Base-by-base conservation (phyloP, 2,888 invertebrate genomes). In the Ochropacha duplaris region DNA sequence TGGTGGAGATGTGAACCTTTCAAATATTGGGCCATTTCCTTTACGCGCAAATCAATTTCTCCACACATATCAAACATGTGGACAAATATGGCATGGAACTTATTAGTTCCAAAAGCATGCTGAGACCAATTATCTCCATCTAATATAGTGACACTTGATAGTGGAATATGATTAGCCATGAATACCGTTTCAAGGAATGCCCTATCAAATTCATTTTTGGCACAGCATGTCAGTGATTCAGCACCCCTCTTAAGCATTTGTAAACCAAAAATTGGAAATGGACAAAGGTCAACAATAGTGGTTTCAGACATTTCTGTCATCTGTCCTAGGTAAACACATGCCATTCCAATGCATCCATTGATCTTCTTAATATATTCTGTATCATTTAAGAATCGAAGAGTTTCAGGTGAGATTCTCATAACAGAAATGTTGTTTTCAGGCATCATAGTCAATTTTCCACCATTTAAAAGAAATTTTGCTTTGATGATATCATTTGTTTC, bases 201-300 rank as follows among this genome's bases (percentile, higher is more conserved):
- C 68, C 86, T 79, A 59, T 94, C 89, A 28, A 66, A 56, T 74
- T 79, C 57, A 49, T 76, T 86, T 69, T 83, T 84, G 50, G 88
- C 88, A 66, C 82, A 81, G 73, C 93, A 94, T 57, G 87, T 81
- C n/a, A 94, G 73, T 50, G 84, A 84, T 57, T 87, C 78, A 16
- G 84, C 81, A 49, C 93, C 93, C 56, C 90, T 86, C 72, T 93
- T 93, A 22, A 95, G 82, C 78, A 95, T 82, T 56, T 92, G 79
- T 49, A 95, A 76, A 0, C 95, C 95, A 72, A 95, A 93, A 49
- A 95, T 67, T 0, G 96, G 96, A 76, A 95, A 94, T 6, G 94
- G 94, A 66, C 93, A 93, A 28, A 94, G 83, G 78, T 96, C 96
- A 52, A 94, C 82, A 61, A 95, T 81, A 63, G 69, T 72, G 22